A percentile compares a stretch with the other conserved stretches of the same genome.
Conservation (phyloP, 2,797 vertebrate species). For the Eulemur albifrons region DNA sequence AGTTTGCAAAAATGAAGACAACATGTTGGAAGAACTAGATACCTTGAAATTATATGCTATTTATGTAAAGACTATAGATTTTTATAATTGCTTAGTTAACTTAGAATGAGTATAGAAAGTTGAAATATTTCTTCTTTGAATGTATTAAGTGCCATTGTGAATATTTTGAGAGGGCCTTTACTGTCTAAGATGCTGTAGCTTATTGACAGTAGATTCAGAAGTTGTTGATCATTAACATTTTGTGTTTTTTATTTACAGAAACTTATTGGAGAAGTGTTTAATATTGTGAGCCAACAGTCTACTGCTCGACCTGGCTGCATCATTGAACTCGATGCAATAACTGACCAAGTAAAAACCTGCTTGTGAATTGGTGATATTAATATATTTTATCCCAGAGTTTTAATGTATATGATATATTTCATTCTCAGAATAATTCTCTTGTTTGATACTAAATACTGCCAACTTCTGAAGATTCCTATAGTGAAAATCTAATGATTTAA, state of each 20-base stretch:
- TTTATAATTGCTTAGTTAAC: slow-evolving; percentile 32
- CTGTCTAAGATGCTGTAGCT: background rate
- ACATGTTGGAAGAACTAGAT: slow-evolving; percentile 1
- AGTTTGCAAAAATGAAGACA: background rate
- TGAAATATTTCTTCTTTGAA: slow-evolving; percentile 42
- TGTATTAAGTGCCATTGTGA: slow-evolving; percentile 23
- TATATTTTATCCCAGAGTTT: background rate
- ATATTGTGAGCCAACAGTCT: slow-evolving; percentile 99
- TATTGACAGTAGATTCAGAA: background rate
- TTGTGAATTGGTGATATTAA: slow-evolving; percentile 40
- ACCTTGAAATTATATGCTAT: background rate
- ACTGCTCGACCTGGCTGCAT: slow-evolving; percentile 98
- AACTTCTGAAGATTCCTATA: background rate
- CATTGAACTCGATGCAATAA: slow-evolving; percentile 96
- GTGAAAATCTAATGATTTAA: slow-evolving; percentile 13
- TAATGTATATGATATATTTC: background rate
- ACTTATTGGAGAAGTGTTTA: slow-evolving; percentile 98
- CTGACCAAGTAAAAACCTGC: slow-evolving; percentile 91
- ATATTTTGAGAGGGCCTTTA: background rate
- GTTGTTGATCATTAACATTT: slow-evolving; percentile 50
- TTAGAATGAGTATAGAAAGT: slow-evolving; percentile 30
- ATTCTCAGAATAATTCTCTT: slow-evolving; percentile 42
- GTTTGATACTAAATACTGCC: slow-evolving; percentile 3
- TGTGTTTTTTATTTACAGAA: slow-evolving; percentile 88
- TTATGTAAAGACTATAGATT: background rate